Percentiles rank a stretch among this genome's conserved stretches.
These are phyloP conservation scores for Thymallus thymallus DNA, from an alignment of 2,113 vertebrate genomes.

Conservation along the genomic window DNA sequence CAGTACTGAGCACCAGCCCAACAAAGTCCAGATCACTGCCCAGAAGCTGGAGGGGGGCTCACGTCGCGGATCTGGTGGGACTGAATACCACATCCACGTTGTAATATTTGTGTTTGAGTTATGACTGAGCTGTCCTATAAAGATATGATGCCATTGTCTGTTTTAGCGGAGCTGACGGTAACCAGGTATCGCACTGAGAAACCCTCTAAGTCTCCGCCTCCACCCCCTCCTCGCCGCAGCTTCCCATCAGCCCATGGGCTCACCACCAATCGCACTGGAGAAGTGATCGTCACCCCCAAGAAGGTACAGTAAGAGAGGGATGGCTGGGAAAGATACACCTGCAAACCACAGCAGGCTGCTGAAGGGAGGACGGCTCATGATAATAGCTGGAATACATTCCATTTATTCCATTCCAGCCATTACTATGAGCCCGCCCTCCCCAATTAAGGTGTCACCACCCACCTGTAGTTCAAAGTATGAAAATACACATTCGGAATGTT, in stretches of 20 bases:
- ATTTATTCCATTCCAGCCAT: neutral
- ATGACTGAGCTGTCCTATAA: neutral
- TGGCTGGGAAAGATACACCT: neutral
- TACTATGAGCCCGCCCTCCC: too few species aligned
- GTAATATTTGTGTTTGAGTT: neutral
- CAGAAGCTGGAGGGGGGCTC: slow-evolving; percentile 85
- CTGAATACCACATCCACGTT: neutral
- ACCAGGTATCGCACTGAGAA: slow-evolving; percentile 90
- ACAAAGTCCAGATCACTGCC: slow-evolving; percentile 78
- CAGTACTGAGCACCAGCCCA: slow-evolving; percentile 81
- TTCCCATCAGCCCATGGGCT: slow-evolving; percentile 92
- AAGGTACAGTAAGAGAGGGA: slow-evolving; percentile 64
- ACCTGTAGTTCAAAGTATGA: neutral
- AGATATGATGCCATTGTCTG: neutral
- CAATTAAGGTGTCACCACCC: too few species aligned
- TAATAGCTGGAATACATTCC: too few species aligned
- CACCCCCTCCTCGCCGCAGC: slow-evolving; percentile 88
- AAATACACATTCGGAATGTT: neutral
- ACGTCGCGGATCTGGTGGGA: slow-evolving; percentile 85
- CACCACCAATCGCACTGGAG: slow-evolving; percentile 86
- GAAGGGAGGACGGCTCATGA: too few species aligned
- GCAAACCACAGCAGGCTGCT: too few species aligned
- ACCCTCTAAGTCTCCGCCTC: slow-evolving; percentile 91
- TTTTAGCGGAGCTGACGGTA: slow-evolving; percentile 85
- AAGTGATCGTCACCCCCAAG: slow-evolving; percentile 88